Conservation (phyloP, 1,140 invertebrate genomes). For the Drosophila arawakana region DNA sequence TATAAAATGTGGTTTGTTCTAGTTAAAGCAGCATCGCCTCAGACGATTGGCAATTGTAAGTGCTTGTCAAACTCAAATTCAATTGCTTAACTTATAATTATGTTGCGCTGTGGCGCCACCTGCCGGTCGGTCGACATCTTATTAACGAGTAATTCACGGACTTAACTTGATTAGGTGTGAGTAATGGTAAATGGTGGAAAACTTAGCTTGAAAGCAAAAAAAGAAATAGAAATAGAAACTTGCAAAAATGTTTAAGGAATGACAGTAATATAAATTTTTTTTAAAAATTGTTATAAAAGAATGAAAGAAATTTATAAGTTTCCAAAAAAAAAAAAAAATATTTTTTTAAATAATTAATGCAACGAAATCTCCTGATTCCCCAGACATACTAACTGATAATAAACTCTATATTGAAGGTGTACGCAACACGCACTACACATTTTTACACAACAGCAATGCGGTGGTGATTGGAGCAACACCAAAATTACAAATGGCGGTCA, state of each 20-base stretch:
- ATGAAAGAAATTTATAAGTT: no score
- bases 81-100: slow-evolving; percentile 26
- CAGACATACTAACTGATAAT: background rate
- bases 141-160: background rate
- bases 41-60: slow-evolving; percentile 5
- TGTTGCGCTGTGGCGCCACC: slow-evolving; percentile 10
- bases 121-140: slow-evolving; percentile 21
- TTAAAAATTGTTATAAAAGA: no score
- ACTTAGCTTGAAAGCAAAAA: background rate
- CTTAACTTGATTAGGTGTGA: background rate
- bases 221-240: no score
- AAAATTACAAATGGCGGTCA: slow-evolving; percentile 36
- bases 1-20: background rate
- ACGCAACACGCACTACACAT: slow-evolving; percentile 7
- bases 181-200: background rate
- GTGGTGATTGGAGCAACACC: background rate
- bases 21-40: slow-evolving; percentile 12
- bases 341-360: no score
- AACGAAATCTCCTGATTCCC: background rate
- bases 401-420: slow-evolving; percentile 10
- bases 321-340: no score
- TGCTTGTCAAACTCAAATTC: slow-evolving; percentile 6
- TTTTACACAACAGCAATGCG: background rate
- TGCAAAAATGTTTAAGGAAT: no score
- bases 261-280: no score